These are phyloP conservation scores for Ursus arctos DNA, from an alignment of 2,113 vertebrate species.

Conservation along the genomic window DNA sequence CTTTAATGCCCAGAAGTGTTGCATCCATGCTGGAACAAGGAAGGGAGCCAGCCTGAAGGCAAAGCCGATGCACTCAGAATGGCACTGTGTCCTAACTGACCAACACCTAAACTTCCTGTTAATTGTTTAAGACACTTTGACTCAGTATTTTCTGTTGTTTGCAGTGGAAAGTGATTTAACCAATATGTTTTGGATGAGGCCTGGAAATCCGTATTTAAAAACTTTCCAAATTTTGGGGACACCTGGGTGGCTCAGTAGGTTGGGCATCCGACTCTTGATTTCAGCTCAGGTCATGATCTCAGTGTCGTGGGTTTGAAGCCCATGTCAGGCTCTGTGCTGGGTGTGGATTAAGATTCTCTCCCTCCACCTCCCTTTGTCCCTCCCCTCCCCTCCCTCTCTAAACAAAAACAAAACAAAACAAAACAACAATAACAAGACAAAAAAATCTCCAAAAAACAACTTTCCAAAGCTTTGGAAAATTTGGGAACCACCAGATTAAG, in stretches of 20 bases:
- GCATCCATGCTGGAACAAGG: neutral
- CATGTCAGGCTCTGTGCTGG: neutral
- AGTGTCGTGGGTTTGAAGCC: neutral
- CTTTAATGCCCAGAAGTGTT: neutral
- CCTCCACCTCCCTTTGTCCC: neutral
- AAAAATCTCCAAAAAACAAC: neutral
- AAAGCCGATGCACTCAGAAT: fast-evolving
- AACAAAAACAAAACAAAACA: neutral
- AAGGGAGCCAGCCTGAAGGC: neutral
- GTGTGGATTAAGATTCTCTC: neutral
- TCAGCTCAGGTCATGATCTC: neutral
- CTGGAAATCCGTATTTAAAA: neutral
- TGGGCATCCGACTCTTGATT: neutral
- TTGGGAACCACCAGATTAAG: neutral
- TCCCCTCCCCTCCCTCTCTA: neutral
- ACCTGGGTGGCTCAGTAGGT: neutral
- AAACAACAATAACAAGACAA: too few species aligned
- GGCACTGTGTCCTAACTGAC: too few species aligned
- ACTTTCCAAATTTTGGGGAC: neutral
- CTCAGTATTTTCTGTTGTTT: neutral
- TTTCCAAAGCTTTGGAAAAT: neutral
- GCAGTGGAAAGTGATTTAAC: neutral
- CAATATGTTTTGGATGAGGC: neutral
- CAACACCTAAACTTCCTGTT: neutral
- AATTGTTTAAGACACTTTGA: neutral